These are phyloP conservation scores for Heliothis peltigera DNA, from an alignment of 2,888 invertebrate genomes.

Conservation along the genomic window DNA sequence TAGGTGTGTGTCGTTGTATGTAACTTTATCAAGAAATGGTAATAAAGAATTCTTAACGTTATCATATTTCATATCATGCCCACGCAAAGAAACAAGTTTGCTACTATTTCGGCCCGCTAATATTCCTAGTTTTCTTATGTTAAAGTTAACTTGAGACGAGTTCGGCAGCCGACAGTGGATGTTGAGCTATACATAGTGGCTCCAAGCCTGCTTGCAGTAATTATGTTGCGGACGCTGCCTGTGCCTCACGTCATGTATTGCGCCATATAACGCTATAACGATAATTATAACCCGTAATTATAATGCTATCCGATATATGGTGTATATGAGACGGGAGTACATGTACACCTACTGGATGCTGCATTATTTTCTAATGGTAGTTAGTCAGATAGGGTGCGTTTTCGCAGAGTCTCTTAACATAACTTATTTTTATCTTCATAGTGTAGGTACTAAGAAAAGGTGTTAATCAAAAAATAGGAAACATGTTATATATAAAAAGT, in stretches of 20 bases:
- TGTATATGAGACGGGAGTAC: background rate
- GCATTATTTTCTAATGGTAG: background rate
- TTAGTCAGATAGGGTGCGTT: too few species aligned
- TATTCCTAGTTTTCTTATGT: slow-evolving; percentile 18
- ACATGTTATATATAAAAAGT: background rate
- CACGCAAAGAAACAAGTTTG: background rate
- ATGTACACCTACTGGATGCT: background rate
- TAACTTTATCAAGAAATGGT: background rate
- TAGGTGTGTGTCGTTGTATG: too few species aligned
- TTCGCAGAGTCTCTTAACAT: too few species aligned
- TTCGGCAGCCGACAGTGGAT: slow-evolving; percentile 1
- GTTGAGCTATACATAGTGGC: background rate
- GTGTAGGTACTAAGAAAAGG: too few species aligned
- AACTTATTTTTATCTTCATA: too few species aligned
- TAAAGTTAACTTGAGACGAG: background rate
- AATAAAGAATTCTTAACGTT: background rate
- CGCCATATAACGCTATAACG: too few species aligned
- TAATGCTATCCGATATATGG: background rate
- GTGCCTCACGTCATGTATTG: background rate
- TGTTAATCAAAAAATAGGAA: too few species aligned
- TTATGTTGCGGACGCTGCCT: slow-evolving; percentile 6
- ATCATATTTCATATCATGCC: too few species aligned
- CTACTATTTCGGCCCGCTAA: background rate
- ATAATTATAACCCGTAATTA: background rate
- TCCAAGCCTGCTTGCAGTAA: too few species aligned